Evolutionary conservation across 37 sponge, comb jelly and placozoan species (phyloP), one percentile per base, ranked within the genome.

Genomic region (Hormiphora californensis): DNA sequence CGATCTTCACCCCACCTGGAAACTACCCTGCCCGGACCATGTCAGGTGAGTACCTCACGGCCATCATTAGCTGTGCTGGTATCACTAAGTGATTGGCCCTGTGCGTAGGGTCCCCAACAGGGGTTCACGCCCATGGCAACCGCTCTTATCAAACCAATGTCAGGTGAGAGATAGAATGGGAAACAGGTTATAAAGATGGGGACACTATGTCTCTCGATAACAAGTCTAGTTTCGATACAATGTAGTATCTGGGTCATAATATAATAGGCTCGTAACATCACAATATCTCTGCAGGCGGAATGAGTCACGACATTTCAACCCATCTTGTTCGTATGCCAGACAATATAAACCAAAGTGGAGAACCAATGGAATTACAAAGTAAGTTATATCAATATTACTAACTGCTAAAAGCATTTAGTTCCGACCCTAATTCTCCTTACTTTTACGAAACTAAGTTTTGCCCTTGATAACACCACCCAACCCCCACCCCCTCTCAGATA

Each of bases 311-410:
- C 40, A 73, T 73, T 43, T 73, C 81, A 73, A 33, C 21, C 43
- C 81, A 73, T n/a, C 40, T 73, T 43, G 81, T 73, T 1, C 8
- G 81, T 4, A 73, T 73, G 35, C 81, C 81, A 40, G 81, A n/a
- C 81, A 73, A 36, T 33, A 21, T 73, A 4, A 33, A n/a, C 25
- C 81, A n/a, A n/a, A n/a, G n/a, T n/a, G n/a, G n/a, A n/a, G n/a
- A n/a, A n/a, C n/a, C n/a, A n/a, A n/a, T n/a, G n/a, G n/a, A n/a
- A n/a, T n/a, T n/a, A n/a, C n/a, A n/a, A n/a, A n/a, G n/a, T n/a
- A n/a, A n/a, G n/a, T n/a, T n/a, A n/a, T n/a, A n/a, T n/a, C n/a
- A n/a, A n/a, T n/a, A n/a, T n/a, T n/a, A n/a, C n/a, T n/a, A n/a
- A n/a, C n/a, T n/a, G n/a, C n/a, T n/a, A n/a, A n/a, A n/a, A n/a